Conservation (phyloP, 2,797 vertebrate species). For the Trachurus trachurus region DNA sequence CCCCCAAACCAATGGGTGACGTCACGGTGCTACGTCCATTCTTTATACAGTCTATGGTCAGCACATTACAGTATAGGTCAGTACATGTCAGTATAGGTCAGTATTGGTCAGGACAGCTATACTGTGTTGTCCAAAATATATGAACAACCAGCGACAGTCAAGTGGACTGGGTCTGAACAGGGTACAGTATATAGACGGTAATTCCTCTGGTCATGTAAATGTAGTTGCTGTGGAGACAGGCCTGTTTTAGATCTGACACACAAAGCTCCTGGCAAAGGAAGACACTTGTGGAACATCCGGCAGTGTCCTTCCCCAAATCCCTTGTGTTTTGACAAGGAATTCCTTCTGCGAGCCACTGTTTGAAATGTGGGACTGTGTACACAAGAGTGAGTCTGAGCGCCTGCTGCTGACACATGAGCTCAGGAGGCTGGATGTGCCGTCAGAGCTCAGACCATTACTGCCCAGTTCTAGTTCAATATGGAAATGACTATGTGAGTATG, state of each 20-base stretch:
- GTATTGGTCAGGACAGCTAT: neutral
- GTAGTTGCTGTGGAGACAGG: conserved; percentile 29
- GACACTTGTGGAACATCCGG: conserved; percentile 82
- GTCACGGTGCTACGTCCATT: no score
- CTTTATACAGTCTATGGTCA: no score
- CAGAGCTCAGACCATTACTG: conserved; percentile 6
- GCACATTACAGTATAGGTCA: no score
- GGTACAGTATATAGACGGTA: conserved; percentile 10
- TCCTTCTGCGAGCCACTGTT: conserved; percentile 80
- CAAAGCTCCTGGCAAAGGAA: conserved; percentile 66
- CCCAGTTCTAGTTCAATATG: conserved; percentile 14
- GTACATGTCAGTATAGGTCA: no score
- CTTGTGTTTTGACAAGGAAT: conserved; percentile 84
- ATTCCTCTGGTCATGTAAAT: conserved; percentile 48
- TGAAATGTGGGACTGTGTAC: conserved; percentile 69
- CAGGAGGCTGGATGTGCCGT: neutral
- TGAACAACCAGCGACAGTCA: neutral
- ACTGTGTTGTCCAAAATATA: neutral
- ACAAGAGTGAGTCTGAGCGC: conserved; percentile 47
- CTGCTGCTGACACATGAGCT: conserved; percentile 52
- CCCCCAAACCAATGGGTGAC: no score
- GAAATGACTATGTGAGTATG: neutral
- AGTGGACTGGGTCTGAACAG: neutral
- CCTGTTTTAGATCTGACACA: conserved; percentile 69
- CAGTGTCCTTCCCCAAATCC: conserved; percentile 75